Base-by-base conservation (phyloP, 2,797 vertebrate genomes). In the Sebastes melanostomus region DNA sequence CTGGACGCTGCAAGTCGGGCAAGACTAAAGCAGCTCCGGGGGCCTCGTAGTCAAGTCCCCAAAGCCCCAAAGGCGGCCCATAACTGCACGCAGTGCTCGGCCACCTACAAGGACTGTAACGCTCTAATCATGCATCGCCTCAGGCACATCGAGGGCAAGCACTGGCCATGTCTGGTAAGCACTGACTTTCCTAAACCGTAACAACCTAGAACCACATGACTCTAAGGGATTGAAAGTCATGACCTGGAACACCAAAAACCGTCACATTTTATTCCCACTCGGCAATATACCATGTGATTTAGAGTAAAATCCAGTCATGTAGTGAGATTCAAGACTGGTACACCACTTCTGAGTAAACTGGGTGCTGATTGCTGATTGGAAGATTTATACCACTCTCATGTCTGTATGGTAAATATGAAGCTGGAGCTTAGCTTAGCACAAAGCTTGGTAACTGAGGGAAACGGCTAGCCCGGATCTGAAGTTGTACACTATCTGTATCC, bases 121-220 rank as follows among this genome's bases (percentile, higher is more conserved):
- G 82, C 94, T 36, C 94, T 97, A n/a, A 93, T 96, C 81, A 95
- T 96, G 93, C 96, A 96, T 81, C 93, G 90, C 60, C 94, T 97
- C 59, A 91, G 95, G 83, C 96, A 96, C 90, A 90, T 96, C 0
- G 93, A 96, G 87, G 96, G 96, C 61, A 97, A 96, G 83, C 96
- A 96, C 92, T 97, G 96, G 96, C 95, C 95, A 6, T 97, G 96
- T 85, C 96, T 86, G 90, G 96, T 97, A 94, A 93, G 95, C 60
- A 36, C 24, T 1, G 8, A 29, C 32, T 8, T 25, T 14, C 18
- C 7, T 54, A 11, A 50, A 29, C 13, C 2, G 1, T 5, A 6
- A 61, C 22, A 29, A 61, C n/a, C 13, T 18, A 24, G 6, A 66
- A 42, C 13, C 20, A 10, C 56, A 30, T 3, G 0, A 20, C 42